Conservation (phyloP, 2,888 invertebrate species). For the Tipula confusa region DNA sequence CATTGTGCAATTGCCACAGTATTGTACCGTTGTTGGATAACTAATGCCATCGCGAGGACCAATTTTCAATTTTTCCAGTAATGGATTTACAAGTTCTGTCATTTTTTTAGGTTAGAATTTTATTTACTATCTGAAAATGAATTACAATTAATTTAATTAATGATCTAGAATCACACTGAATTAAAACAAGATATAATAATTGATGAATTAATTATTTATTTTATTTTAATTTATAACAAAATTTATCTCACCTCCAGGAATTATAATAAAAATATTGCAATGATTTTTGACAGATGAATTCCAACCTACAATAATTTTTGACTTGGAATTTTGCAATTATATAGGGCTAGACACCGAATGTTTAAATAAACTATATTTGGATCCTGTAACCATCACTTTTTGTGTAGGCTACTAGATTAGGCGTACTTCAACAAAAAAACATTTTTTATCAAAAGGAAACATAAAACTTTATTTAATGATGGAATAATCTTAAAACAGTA, state of each 20-base stretch:
- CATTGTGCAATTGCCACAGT: slow-evolving; percentile 92
- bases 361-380: no score
- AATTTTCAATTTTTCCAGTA: slow-evolving; percentile 51
- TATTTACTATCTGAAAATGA: background rate
- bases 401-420: no score
- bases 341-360: background rate
- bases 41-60: slow-evolving; percentile 68
- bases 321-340: background rate
- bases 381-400: no score
- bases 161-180: background rate
- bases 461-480: slow-evolving; percentile 62
- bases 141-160: background rate
- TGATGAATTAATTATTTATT: background rate
- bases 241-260: background rate
- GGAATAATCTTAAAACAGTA: slow-evolving; percentile 88
- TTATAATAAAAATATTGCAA: background rate
- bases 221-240: background rate
- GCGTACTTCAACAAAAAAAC: no score
- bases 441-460: background rate
- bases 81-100: slow-evolving; percentile 51
- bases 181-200: background rate
- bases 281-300: background rate
- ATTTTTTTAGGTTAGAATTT: slow-evolving; percentile 3
- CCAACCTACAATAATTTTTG: background rate
- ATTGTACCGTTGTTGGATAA: slow-evolving; percentile 79